These are phyloP conservation scores for Andrena camellia DNA, from an alignment of 2,888 invertebrate genomes.

Conservation along the genomic window DNA sequence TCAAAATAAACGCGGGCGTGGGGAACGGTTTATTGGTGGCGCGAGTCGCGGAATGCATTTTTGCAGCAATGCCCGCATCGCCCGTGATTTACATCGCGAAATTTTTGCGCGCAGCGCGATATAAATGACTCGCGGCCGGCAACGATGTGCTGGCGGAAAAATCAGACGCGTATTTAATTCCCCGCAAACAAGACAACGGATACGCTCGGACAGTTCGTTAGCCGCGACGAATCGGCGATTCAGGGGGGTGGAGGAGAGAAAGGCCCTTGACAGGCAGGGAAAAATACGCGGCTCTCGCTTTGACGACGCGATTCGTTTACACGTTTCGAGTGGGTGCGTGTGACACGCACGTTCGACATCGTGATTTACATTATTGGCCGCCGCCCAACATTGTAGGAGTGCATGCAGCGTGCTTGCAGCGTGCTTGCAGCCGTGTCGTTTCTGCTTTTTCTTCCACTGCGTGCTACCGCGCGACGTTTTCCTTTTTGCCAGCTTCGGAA, in stretches of 20 bases:
- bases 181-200: constrained; percentile 51
- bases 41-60: constrained; percentile 9
- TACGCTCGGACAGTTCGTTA: constrained; percentile 52
- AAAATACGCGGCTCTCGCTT: constrained; percentile 53
- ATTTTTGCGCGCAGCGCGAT: constrained; percentile 3
- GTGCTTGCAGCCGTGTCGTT: not conserved
- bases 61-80: not conserved
- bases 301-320: constrained; percentile 49
- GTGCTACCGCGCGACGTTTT: constrained; percentile 22
- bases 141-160: constrained; percentile 6
- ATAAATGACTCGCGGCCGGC: constrained; percentile 17
- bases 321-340: constrained; percentile 49
- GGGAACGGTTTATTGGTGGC: constrained; percentile 1
- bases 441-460: constrained; percentile 6
- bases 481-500: constrained; percentile 16
- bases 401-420: not conserved
- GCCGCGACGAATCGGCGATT: constrained; percentile 32
- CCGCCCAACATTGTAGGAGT: constrained; percentile 48
- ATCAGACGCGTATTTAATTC: constrained; percentile 54
- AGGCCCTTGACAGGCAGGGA: constrained; percentile 45
- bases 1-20: constrained; percentile 11
- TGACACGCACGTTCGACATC: constrained; percentile 62
- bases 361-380: constrained; percentile 66
- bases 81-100: constrained; percentile 11
- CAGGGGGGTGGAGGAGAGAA: constrained; percentile 13